Evolutionary conservation across 2,113 vertebrate genomes (phyloP), one percentile per base, ranked within the genome.

Genomic region (Platanista minor): DNA sequence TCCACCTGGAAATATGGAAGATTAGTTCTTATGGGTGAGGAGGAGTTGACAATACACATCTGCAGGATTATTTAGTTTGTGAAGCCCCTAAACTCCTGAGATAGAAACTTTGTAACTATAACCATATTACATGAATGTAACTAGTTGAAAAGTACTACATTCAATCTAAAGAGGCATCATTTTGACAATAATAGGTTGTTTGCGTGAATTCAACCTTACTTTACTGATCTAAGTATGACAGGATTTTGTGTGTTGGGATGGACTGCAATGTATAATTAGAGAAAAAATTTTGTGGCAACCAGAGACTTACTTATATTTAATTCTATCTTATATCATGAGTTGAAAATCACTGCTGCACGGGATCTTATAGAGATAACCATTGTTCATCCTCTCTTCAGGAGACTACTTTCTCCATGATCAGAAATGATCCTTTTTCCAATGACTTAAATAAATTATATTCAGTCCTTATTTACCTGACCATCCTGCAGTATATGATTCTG

Each of bases 181-280:
- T 96, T 89, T 93, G 77, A 97, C 59, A 96, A 86, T 89, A 94
- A 62, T 54, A 88, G 78, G 67, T 92, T 92, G 71, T 89, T 91
- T 85, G 33, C 66, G 39, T 85, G 66, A 95, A 93, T 94, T 94
- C 86, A 91, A 83, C 77, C 93, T 89, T 92, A 94, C 94, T 97
- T 90, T 72, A 57, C 88, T 83, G 46, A 95, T 93, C 29, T 85
- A 89, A 93, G 54, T 81, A 89, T 96, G 90, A 93, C 90, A 97
- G 82, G n/a, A 77, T 93, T 33, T 89, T 82, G 6, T 86, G 61
- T 96, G 90, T 72, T 97, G 90, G 82, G 59, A 94, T 95, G 72
- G 69, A 84, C 71, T 88, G 46, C 21, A 43, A 87, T 87, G 74
- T 46, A 95, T 95, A 95, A 96, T 94, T 96, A 94, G 66, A 91